Base-by-base conservation (phyloP, 2,113 vertebrate genomes). In the Calidris pugnax region DNA sequence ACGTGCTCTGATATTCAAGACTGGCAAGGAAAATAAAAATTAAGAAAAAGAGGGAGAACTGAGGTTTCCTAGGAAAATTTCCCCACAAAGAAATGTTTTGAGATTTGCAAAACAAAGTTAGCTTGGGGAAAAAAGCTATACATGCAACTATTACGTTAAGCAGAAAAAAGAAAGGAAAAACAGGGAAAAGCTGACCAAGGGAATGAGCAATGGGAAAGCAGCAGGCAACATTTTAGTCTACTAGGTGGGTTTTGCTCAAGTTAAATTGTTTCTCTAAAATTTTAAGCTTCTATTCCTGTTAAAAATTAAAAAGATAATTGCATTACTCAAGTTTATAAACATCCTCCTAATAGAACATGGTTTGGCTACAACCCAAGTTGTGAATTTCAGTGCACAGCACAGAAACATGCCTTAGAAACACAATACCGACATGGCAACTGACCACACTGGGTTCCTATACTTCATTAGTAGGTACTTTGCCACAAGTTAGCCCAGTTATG, bases 1-100 rank as follows among this genome's bases (percentile, higher is more conserved):
- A 68, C 81, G 85, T 92, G 89, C 95, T 97, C 82, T 69, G 62
- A 82, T 73, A 95, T 62, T 63, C 83, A 96, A 39, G 27, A 93
- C 51, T 71, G 75, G 41, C 60, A 26, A 60, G 66, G 64, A 24
- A 81, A 91, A 77, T 47, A 66, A 50, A 78, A 59, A 30, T 4
- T 13, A 57, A 22, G 28, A 47, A 90, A 80, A 91, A 73, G 7
- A 63, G 37, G 30, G 12, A 82, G 23, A 74, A 68, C 19, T 8
- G 12, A 81, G 33, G 9, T 53, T 91, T 93, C 47, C 62, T 50
- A 62, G 14, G 50, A 78, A 92, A 79, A 76, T 11, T 20, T 66
- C 2, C 71, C n/a, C 66, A n/a, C 18, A 74, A 95, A 53, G 37
- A 82, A 84, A 62, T 12, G 11, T 47, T 83, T n/a, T 80, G 72